Evolutionary conservation across 2,797 vertebrate genomes (phyloP).

Genomic region (Calcarius lapponicus): DNA sequence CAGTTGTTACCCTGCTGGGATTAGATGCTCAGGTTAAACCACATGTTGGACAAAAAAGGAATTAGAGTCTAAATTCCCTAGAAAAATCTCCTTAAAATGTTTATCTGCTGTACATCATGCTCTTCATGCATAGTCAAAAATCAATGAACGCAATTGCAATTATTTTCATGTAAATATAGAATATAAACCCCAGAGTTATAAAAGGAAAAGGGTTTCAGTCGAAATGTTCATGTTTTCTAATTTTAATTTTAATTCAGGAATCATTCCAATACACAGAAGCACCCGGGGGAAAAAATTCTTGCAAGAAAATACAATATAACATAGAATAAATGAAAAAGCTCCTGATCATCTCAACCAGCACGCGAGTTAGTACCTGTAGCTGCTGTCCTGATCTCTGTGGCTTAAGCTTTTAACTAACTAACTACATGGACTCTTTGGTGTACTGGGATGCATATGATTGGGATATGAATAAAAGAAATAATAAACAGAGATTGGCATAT

Average conservation of each 20-base stretch:
- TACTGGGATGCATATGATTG: slow-evolving; percentile 59
- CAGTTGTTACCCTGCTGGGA: background rate
- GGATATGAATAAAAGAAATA: slow-evolving; percentile 74
- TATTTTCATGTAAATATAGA: background rate
- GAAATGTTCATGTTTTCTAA: slow-evolving; percentile 2
- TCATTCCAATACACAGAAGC: background rate
- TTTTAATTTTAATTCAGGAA: slow-evolving; percentile 9
- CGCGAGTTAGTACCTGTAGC: slow-evolving; percentile 54
- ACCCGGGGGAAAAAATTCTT: background rate
- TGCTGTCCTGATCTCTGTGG: slow-evolving; percentile 70
- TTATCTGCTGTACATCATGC: background rate
- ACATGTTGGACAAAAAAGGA: background rate
- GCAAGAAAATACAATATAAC: slow-evolving; percentile 14
- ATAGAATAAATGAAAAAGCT: slow-evolving; percentile 18
- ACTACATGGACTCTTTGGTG: slow-evolving; percentile 73
- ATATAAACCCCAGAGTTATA: background rate
- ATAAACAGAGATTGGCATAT: slow-evolving; percentile 63
- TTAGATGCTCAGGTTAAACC: background rate
- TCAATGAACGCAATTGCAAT: slow-evolving; percentile 1
- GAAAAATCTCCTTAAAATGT: background rate
- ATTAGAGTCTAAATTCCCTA: background rate
- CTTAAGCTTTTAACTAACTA: slow-evolving; percentile 72
- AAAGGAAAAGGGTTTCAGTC: background rate
- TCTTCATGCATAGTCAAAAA: slow-evolving; percentile 2
- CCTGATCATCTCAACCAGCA: slow-evolving; percentile 1